These are phyloP conservation scores for Galbula dea DNA, from an alignment of 2,113 vertebrate species.

Conservation along the genomic window DNA sequence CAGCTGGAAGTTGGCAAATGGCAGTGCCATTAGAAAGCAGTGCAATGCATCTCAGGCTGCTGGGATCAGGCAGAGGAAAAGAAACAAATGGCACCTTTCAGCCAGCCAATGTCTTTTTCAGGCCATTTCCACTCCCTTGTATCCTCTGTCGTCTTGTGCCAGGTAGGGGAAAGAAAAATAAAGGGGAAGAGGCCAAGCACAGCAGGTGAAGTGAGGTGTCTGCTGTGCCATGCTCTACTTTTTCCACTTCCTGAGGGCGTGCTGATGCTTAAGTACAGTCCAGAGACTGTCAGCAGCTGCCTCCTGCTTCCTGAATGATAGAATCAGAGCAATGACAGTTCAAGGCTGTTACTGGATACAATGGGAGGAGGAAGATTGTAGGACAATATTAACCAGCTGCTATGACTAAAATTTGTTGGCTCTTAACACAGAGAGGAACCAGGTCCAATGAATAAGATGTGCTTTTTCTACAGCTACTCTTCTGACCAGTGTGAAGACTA, in stretches of 20 bases:
- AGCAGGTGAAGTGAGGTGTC: constrained; percentile 26
- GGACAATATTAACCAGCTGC: constrained; percentile 28
- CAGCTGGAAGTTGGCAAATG: background rate
- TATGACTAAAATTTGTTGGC: background rate
- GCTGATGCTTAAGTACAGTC: background rate
- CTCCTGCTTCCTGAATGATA: constrained; percentile 47
- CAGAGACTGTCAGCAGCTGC: background rate
- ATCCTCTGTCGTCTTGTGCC: background rate
- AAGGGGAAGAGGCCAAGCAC: background rate
- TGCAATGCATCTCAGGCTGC: background rate
- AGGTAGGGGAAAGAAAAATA: constrained; percentile 1
- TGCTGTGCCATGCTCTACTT: constrained; percentile 20
- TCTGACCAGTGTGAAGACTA: background rate
- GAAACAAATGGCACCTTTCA: background rate
- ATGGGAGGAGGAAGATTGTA: constrained; percentile 1
- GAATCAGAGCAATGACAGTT: background rate
- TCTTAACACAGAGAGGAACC: background rate
- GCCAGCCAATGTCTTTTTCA: background rate
- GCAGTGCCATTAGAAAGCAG: background rate
- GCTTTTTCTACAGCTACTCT: background rate
- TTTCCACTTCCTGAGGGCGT: background rate
- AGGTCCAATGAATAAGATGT: background rate
- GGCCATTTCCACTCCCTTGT: background rate
- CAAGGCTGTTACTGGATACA: constrained; percentile 37
- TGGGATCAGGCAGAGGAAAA: background rate